These are phyloP conservation scores for Archips crataeganus DNA, from an alignment of 2,888 invertebrate species.

Conservation along the genomic window DNA sequence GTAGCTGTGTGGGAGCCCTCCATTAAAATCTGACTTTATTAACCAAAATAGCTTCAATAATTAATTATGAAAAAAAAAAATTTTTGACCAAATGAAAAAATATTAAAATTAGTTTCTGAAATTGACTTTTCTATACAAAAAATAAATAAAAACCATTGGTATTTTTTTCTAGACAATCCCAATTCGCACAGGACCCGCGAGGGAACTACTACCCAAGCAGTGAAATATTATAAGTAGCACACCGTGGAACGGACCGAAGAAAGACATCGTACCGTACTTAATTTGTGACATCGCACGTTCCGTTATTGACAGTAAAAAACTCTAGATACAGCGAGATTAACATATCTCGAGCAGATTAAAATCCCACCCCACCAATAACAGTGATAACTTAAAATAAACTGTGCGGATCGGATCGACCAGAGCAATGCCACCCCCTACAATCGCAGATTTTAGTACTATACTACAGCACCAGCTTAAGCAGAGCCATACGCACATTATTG, in stretches of 20 bases:
- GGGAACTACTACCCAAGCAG: too few species aligned
- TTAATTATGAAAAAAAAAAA: too few species aligned
- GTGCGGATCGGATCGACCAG: conserved; percentile 43
- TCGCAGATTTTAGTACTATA: conserved; percentile 37
- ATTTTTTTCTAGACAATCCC: too few species aligned
- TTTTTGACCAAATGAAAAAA: too few species aligned
- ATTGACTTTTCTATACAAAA: too few species aligned
- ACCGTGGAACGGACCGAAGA: neutral
- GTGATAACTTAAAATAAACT: conserved; percentile 46
- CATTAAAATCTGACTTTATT: too few species aligned
- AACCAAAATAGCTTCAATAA: too few species aligned
- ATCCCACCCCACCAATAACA: conserved; percentile 42
- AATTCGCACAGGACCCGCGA: too few species aligned
- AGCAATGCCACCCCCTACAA: conserved; percentile 19
- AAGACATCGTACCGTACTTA: neutral
- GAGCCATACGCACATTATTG: conserved; percentile 20
- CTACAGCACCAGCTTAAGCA: conserved; percentile 22
- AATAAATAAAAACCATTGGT: too few species aligned
- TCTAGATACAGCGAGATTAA: conserved; percentile 38
- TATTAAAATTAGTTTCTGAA: too few species aligned
- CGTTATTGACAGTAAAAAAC: conserved; percentile 11
- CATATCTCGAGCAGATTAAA: conserved; percentile 42
- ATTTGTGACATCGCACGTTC: neutral
- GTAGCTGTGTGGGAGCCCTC: too few species aligned
- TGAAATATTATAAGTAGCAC: too few species aligned